Conservation (phyloP, 2,113 vertebrate genomes). For the Gopherus evgoodei region DNA sequence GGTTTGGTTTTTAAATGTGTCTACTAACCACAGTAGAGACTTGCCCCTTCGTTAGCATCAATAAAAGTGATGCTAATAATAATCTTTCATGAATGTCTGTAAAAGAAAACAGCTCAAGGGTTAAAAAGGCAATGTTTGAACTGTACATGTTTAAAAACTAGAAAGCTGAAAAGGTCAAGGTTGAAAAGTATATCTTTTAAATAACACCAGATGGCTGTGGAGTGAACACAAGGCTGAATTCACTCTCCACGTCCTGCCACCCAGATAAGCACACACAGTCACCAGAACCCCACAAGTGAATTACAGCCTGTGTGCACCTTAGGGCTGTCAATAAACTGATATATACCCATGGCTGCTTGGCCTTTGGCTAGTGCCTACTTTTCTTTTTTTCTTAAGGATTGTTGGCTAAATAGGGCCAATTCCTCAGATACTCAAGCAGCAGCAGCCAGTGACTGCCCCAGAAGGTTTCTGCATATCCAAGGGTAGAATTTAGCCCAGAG, state of each 20-base stretch:
- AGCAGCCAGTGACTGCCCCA: constrained; percentile 10
- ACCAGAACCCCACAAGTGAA: neutral
- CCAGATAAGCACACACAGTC: neutral
- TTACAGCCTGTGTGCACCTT: neutral
- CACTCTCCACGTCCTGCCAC: constrained; percentile 8
- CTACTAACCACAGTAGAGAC: constrained; percentile 47
- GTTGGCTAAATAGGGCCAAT: constrained; percentile 42
- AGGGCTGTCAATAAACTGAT: constrained; percentile 37
- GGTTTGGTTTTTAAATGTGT: constrained; percentile 39
- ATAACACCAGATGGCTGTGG: constrained; percentile 49
- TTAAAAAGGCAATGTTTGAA: constrained; percentile 64
- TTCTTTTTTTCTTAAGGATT: constrained; percentile 43
- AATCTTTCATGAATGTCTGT: constrained; percentile 39
- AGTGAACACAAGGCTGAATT: constrained; percentile 41
- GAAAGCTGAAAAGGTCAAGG: constrained; percentile 63
- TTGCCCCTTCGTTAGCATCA: constrained; percentile 43
- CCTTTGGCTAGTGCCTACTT: constrained; percentile 9
- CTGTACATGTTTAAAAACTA: constrained; percentile 61
- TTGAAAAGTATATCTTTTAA: constrained; percentile 72
- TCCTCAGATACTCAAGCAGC: neutral
- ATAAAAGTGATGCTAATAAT: constrained; percentile 48
- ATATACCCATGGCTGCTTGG: neutral
- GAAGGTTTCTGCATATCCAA: neutral
- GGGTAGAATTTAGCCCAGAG: constrained; percentile 18
- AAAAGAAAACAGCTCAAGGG: constrained; percentile 50